These are phyloP conservation scores for Cyphomyrus plagiostoma DNA, from an alignment of 2,113 vertebrate species.

Conservation along the genomic window DNA sequence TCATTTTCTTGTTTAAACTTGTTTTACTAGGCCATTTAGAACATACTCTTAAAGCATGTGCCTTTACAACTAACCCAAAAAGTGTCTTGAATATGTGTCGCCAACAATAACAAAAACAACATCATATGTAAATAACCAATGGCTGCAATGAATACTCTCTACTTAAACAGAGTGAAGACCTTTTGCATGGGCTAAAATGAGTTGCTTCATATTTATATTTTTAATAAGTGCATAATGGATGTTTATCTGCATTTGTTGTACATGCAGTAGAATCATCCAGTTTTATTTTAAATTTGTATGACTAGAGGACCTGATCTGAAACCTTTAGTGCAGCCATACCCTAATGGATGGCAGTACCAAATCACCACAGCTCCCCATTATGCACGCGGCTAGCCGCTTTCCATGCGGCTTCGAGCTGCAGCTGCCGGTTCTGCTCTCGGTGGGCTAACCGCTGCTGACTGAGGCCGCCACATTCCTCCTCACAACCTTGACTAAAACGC, in stretches of 20 bases:
- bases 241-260: not conserved
- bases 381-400: not conserved
- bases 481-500: too few species aligned
- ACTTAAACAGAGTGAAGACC: not conserved
- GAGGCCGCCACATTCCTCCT: not conserved
- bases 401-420: not conserved
- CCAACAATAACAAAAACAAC: not conserved
- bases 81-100: not conserved
- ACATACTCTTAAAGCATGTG: not conserved
- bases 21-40: not conserved
- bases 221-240: not conserved
- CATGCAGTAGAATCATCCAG: not conserved
- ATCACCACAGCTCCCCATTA: not conserved
- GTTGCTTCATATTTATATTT: not conserved
- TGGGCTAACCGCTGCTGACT: not conserved
- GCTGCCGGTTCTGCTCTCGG: not conserved
- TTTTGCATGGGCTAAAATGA: not conserved
- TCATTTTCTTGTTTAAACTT: conserved; percentile 10
- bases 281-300: not conserved
- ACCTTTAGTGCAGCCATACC: not conserved
- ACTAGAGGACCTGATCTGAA: not conserved
- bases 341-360: not conserved
- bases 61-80: not conserved
- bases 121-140: not conserved
- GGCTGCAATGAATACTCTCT: not conserved